phyloP scores from a whole-genome alignment of 2,113 vertebrate species.

The Stegostoma tigrinum region DNA sequence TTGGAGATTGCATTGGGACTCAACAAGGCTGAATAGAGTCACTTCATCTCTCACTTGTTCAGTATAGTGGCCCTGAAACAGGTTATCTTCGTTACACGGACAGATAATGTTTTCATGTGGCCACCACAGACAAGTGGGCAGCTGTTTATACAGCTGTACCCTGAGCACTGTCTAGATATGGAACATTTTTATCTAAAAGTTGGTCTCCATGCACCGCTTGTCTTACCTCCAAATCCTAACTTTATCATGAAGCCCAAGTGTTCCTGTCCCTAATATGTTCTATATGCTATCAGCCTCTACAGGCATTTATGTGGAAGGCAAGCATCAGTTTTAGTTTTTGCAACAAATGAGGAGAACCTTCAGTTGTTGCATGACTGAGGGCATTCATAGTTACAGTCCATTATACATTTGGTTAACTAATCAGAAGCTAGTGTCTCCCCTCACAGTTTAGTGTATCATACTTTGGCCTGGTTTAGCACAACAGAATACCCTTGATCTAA shows the following conservation, averaged over 20 bases:
- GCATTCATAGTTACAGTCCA: not conserved
- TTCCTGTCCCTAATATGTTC: not conserved
- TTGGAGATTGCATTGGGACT: not conserved
- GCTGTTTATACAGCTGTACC: not conserved
- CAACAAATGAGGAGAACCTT: not conserved
- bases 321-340: not conserved
- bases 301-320: not conserved
- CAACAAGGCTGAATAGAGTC: not conserved
- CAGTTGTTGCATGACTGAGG: not conserved
- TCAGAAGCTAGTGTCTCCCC: not conserved
- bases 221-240: not conserved
- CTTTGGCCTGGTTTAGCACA: not conserved
- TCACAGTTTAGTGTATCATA: no score
- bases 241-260: not conserved
- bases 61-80: not conserved
- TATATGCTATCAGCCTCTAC: not conserved
- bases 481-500: not conserved
- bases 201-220: not conserved
- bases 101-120: not conserved
- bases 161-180: not conserved
- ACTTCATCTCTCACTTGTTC: not conserved
- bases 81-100: not conserved
- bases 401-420: not conserved
- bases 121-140: not conserved
- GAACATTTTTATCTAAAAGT: not conserved